Evolutionary conservation across 2,888 invertebrate species (phyloP).

Genomic region (Protonemura montana): DNA sequence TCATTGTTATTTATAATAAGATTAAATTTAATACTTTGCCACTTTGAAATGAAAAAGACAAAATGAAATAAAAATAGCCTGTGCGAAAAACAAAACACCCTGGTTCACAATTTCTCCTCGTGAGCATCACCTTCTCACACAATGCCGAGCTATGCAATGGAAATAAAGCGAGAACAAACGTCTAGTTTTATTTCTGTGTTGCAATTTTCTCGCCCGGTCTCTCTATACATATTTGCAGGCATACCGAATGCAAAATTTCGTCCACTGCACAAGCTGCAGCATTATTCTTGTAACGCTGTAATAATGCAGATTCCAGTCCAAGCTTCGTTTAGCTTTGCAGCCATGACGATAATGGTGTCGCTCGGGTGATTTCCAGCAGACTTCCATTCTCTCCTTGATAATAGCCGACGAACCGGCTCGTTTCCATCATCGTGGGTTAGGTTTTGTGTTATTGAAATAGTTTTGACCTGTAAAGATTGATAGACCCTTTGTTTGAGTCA

Average conservation of each 20-base stretch:
- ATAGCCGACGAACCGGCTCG: neutral
- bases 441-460: slow-evolving; percentile 12
- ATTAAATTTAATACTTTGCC: neutral
- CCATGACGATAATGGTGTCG: neutral
- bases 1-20: neutral
- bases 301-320: neutral
- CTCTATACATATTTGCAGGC: neutral
- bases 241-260: neutral
- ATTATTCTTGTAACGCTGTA: neutral
- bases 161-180: neutral
- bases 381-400: neutral
- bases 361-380: neutral
- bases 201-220: neutral
- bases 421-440: neutral
- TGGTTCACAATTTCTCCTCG: neutral
- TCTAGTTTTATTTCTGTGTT: neutral
- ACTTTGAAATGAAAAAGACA: neutral
- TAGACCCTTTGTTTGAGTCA: slow-evolving; percentile 23
- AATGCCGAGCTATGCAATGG: neutral
- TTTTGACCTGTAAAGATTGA: slow-evolving; percentile 32
- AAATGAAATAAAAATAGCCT: neutral
- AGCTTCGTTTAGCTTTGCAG: neutral
- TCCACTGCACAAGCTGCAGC: neutral
- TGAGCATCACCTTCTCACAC: neutral
- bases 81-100: neutral